phyloP scores from a whole-genome alignment of 2,797 vertebrate species.

The Sternarchorhynchus goeldii region DNA sequence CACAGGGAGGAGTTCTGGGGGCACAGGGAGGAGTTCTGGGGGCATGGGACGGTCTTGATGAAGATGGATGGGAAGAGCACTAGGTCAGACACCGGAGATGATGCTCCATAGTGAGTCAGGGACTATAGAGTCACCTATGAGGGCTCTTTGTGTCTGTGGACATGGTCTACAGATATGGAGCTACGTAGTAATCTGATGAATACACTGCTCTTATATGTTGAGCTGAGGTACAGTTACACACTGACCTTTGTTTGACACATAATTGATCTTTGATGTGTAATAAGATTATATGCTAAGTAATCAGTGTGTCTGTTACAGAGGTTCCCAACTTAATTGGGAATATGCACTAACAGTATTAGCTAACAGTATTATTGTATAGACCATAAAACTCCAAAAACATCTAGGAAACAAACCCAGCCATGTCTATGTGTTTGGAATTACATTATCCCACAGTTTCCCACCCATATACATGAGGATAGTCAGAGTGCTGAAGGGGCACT shows the following conservation, averaged over 20 bases:
- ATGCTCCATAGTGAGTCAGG: slow-evolving; percentile 7
- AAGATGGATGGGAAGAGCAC: slow-evolving; percentile 75
- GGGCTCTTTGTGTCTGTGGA: background rate
- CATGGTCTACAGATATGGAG: background rate
- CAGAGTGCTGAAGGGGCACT: background rate
- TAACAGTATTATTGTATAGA: background rate
- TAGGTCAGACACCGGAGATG: slow-evolving; percentile 24
- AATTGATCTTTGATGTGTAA: no score
- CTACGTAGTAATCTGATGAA: background rate
- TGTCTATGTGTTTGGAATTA: background rate
- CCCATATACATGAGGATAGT: background rate
- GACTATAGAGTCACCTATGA: slow-evolving; percentile 5
- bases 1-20: slow-evolving; percentile 43
- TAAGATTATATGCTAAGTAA: no score
- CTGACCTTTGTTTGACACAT: no score
- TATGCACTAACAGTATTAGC: no score
- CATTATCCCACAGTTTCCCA: background rate
- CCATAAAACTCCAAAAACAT: background rate
- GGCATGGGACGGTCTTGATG: slow-evolving; percentile 61
- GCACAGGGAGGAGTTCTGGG: slow-evolving; percentile 55
- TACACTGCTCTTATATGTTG: background rate
- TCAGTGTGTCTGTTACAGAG: no score
- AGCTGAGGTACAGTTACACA: background rate
- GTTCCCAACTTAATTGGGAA: no score
- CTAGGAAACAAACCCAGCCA: background rate